Evolutionary conservation across 2,113 vertebrate genomes (phyloP), one percentile per base, ranked within the genome.

Genomic region (Nothocercus julius): DNA sequence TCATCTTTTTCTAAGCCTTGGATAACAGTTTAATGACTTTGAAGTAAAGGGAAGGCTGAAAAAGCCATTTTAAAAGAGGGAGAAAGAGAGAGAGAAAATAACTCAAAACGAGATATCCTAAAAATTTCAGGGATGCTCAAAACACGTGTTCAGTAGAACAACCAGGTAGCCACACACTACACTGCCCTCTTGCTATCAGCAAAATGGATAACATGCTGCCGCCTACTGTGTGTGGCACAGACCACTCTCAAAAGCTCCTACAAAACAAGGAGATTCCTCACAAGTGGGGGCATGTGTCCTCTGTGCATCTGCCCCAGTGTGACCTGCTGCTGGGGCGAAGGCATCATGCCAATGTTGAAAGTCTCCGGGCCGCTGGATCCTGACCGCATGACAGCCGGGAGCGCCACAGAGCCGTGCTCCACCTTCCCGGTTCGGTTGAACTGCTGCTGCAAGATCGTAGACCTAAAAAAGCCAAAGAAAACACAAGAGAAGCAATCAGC

Each of bases 401-500:
- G 97, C 0, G 99, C 99, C 58, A 99, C 99, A 0, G 99, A 99
- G 84, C 99, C 98, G 1, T 99, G 99, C 92, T 99, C 99, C 61
- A 98, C 99, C 24, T 99, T 99, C 5, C 99, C 99, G 0, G 99
- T 98, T 0, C 99, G 98, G 95, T 99, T 99, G 85, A 99, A 99
- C 97, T 99, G 99, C 98, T 99, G 99, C 97, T 99, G 99, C 96
- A 99, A 90, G 91, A 99, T 99, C 32, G 99, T 99, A 64, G 99
- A 98, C 82, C 99, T 99, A 76, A 4, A 20, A 28, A 64, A 14
- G 30, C 19, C 28, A 24, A 44, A 38, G 63, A 18, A 32, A 3
- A 77, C 14, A 70, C 19, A 11, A 15, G 15, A n/a, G 1, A 28
- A 1, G 4, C 3, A 36, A 12, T 61, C 7, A 77, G 42, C 34